Conservation (phyloP, 1,140 invertebrate genomes). For the Platyscapa corneri region DNA sequence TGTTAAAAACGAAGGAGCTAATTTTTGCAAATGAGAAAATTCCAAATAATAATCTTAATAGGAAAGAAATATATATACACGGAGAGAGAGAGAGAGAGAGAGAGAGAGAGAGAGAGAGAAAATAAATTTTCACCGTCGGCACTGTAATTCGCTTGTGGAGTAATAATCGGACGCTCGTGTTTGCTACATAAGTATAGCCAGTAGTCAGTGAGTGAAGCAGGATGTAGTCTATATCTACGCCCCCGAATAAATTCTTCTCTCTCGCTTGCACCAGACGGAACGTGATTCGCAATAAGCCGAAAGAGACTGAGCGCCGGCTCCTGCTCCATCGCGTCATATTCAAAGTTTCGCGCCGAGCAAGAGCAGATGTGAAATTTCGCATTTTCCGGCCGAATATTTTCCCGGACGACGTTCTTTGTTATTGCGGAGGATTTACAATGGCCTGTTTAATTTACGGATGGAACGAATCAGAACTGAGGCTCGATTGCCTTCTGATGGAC, state of each 20-base stretch:
- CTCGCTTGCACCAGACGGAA: constrained; percentile 55
- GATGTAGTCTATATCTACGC: constrained; percentile 62
- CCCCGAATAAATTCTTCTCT: constrained; percentile 60
- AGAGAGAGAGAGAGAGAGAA: not conserved
- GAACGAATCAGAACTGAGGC: too few species aligned
- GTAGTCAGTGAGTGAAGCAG: constrained; percentile 58
- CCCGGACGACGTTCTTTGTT: too few species aligned
- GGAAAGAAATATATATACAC: not conserved
- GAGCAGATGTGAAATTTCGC: not conserved
- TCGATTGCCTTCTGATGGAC: too few species aligned
- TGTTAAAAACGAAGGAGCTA: too few species aligned
- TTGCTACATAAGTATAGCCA: constrained; percentile 38
- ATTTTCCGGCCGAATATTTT: not conserved
- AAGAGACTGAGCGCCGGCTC: constrained; percentile 37
- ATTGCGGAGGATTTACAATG: not conserved
- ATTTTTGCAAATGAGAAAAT: not conserved
- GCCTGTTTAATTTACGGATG: not conserved
- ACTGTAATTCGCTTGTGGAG: constrained; percentile 25
- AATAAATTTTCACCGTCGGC: not conserved
- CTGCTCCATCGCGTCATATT: not conserved
- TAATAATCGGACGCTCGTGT: constrained; percentile 55
- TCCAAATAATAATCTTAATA: not conserved
- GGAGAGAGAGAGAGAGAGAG: not conserved
- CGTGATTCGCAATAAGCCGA: constrained; percentile 20
- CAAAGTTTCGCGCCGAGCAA: too few species aligned